phyloP scores from a whole-genome alignment of 2,113 vertebrate species.

The Mustelus asterias region DNA sequence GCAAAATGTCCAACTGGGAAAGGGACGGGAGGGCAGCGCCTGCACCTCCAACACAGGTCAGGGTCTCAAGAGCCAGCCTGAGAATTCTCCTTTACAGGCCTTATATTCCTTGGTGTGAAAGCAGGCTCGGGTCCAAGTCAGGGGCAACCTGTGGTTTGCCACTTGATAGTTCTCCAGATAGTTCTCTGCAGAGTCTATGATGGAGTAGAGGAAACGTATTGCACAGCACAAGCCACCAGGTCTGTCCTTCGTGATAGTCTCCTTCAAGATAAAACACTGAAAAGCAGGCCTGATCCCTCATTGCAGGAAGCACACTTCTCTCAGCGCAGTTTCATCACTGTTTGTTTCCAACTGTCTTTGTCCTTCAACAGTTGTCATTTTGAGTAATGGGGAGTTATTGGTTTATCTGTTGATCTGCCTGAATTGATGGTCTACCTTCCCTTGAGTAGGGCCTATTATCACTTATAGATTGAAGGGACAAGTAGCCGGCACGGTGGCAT shows the following conservation, averaged over 20 bases:
- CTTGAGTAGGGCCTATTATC: not conserved
- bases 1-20: not conserved
- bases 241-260: not conserved
- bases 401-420: not conserved
- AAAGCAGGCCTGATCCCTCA: not conserved
- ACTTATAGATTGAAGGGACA: not conserved
- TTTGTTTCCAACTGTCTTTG: not conserved
- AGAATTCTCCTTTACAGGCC: not conserved
- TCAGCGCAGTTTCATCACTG: not conserved
- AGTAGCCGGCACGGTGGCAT: no score
- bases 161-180: not conserved
- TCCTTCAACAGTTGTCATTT: not conserved
- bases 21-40: conserved; percentile 31
- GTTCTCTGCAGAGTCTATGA: not conserved
- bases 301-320: not conserved
- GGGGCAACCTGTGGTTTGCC: not conserved
- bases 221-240: not conserved
- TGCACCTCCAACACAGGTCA: conserved; percentile 40
- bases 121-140: not conserved
- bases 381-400: not conserved
- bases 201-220: not conserved
- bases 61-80: not conserved
- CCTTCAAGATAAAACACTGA: not conserved
- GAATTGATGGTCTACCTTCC: not conserved
- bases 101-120: not conserved